Conservation (phyloP, 2,113 vertebrate species). For the Notothenia coriiceps region DNA sequence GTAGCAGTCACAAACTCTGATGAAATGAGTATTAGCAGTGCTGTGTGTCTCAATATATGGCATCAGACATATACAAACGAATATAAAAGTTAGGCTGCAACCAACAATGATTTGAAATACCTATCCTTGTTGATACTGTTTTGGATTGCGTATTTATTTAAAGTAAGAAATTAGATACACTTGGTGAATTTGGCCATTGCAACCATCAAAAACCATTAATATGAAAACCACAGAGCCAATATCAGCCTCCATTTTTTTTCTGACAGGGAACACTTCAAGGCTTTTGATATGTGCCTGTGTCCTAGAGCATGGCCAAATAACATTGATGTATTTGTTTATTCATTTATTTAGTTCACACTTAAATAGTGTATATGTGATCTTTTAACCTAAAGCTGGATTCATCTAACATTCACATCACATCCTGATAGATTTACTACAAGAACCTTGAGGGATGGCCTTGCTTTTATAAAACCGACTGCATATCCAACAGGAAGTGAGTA, state of each 20-base stretch:
- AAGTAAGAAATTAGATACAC: background rate
- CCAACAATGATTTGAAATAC: background rate
- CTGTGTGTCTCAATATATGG: background rate
- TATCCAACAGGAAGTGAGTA: slow-evolving; percentile 31
- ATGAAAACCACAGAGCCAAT: background rate
- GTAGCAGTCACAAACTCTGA: background rate
- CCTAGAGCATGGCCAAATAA: slow-evolving; percentile 15
- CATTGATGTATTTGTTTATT: slow-evolving; percentile 6
- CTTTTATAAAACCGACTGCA: slow-evolving; percentile 22
- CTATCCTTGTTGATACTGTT: background rate
- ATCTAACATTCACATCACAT: slow-evolving; percentile 38
- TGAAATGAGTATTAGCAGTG: background rate
- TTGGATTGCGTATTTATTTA: background rate
- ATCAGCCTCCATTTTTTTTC: slow-evolving; percentile 18
- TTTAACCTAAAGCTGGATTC: background rate
- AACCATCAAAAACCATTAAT: too few species aligned
- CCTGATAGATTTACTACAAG: slow-evolving; percentile 4
- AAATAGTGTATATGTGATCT: background rate
- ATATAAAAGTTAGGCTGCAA: background rate
- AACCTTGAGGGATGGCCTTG: slow-evolving; percentile 26
- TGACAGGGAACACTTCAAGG: slow-evolving; percentile 36
- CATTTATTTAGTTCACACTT: slow-evolving; percentile 23
- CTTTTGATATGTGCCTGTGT: slow-evolving; percentile 36
- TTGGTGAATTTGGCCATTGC: background rate
- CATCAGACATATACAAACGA: background rate